Evolutionary conservation across 1,140 invertebrate species (phyloP).

Genomic region (Pogonognathellus flavescens): DNA sequence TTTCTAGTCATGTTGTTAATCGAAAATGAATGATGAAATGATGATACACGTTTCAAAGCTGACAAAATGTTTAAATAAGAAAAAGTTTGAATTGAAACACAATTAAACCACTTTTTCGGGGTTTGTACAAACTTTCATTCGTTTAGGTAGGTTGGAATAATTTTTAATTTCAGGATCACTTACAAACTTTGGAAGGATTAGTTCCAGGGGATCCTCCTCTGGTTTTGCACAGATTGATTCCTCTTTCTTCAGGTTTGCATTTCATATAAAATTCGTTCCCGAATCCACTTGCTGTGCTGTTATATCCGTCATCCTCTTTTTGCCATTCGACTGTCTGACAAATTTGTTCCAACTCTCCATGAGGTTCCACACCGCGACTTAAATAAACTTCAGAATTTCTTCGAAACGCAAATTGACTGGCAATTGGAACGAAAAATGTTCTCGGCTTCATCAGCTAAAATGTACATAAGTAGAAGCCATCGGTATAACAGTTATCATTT

Average conservation of each 20-base stretch:
- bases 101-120: too few species aligned
- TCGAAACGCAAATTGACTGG: slow-evolving; percentile 18
- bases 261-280: slow-evolving; percentile 8
- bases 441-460: neutral
- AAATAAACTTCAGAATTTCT: slow-evolving; percentile 11
- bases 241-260: neutral
- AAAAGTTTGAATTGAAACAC: too few species aligned
- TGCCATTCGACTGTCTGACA: neutral
- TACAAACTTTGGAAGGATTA: slow-evolving; percentile 27
- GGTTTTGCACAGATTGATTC: neutral
- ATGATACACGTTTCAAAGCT: too few species aligned
- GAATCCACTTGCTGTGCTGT: slow-evolving; percentile 15
- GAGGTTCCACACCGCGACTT: neutral
- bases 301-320: slow-evolving; percentile 5
- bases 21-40: too few species aligned
- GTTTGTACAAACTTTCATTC: too few species aligned
- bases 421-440: slow-evolving; percentile 15
- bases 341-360: neutral
- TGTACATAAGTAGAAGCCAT: too few species aligned
- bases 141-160: too few species aligned
- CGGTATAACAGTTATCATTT: too few species aligned
- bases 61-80: too few species aligned
- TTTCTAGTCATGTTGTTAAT: too few species aligned
- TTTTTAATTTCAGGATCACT: neutral
- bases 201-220: slow-evolving; percentile 8